A percentile compares a stretch with the other conserved stretches of the same genome.
Evolutionary conservation across 2,888 invertebrate species (phyloP).

Genomic region (Elgonia sp.): DNA sequence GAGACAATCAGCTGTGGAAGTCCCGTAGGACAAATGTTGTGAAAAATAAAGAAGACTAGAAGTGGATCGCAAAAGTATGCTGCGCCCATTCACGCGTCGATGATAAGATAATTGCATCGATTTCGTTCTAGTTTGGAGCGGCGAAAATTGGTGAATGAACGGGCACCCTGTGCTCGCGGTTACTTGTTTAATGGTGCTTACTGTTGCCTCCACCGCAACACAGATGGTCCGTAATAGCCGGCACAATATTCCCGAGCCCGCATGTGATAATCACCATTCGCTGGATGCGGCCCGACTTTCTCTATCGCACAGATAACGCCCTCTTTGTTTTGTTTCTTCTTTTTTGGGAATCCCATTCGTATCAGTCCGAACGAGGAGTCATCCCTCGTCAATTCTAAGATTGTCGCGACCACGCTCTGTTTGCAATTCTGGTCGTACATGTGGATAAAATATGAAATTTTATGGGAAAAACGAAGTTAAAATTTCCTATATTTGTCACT

Average conservation of each 20-base stretch:
- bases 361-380: neutral
- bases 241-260: constrained; percentile 80
- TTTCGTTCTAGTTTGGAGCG: constrained; percentile 56
- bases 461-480: too few relatives aligned
- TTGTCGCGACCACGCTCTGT: neutral
- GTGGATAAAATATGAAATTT: too few relatives aligned
- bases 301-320: constrained; percentile 37
- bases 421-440: too few relatives aligned
- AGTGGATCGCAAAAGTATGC: neutral
- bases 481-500: too few relatives aligned
- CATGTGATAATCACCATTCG: constrained; percentile 81
- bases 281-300: constrained; percentile 57
- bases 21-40: neutral
- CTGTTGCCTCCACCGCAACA: constrained; percentile 80
- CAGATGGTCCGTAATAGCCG: constrained; percentile 83
- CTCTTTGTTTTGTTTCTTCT: constrained; percentile 8
- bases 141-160: constrained; percentile 66
- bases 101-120: constrained; percentile 64
- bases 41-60: neutral
- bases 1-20: neutral
- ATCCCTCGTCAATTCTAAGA: constrained; percentile 4
- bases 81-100: constrained; percentile 35
- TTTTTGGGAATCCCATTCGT: constrained; percentile 4
- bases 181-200: constrained; percentile 81
- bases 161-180: constrained; percentile 78